These are phyloP conservation scores for Gadopsis marmoratus DNA, from an alignment of 2,797 vertebrate genomes.

Conservation along the genomic window DNA sequence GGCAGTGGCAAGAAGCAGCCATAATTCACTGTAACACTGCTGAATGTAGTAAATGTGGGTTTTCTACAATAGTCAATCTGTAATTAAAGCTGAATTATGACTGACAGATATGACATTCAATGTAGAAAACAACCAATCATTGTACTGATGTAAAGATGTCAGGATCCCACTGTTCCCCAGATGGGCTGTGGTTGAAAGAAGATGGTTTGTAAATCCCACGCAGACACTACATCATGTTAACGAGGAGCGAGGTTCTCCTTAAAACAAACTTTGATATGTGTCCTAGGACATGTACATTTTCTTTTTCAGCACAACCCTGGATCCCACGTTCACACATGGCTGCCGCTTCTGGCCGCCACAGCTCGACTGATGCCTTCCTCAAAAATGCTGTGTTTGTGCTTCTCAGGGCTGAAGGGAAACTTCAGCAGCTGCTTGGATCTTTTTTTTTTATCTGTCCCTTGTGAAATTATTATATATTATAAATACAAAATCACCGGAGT, in stretches of 20 bases:
- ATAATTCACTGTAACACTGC: not conserved
- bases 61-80: conserved; percentile 19
- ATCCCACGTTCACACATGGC: not conserved
- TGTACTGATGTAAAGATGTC: not conserved
- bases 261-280: not conserved
- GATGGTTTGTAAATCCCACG: conserved; percentile 32
- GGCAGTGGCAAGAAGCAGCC: conserved; percentile 1
- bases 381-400: not conserved
- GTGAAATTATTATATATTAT: not conserved
- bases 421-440: no score
- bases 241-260: not conserved
- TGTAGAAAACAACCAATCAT: conserved; percentile 14
- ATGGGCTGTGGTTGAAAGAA: conserved; percentile 19
- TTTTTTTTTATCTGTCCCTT: not conserved
- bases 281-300: not conserved
- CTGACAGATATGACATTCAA: conserved; percentile 10
- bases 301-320: not conserved
- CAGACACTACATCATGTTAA: conserved; percentile 29
- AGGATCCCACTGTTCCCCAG: conserved; percentile 23
- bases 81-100: conserved; percentile 35
- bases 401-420: not conserved
- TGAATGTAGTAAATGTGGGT: conserved; percentile 4
- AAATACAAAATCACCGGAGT: no score
- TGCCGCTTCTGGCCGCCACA: not conserved
- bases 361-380: not conserved